Evolutionary conservation across 2,113 vertebrate genomes (phyloP).

Genomic region (Hyla sarda): DNA sequence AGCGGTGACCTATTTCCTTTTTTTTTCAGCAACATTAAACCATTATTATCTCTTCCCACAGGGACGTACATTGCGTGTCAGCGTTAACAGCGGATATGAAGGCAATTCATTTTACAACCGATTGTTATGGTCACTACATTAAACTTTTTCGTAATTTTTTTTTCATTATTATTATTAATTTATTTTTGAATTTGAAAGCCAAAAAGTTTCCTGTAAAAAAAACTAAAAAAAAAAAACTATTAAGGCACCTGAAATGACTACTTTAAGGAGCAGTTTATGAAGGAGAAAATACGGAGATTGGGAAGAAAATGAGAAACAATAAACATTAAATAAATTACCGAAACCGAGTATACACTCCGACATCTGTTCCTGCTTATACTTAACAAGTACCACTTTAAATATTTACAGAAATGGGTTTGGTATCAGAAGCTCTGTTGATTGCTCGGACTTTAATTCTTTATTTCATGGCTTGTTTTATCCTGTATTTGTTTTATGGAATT

Average conservation of each 20-base stretch:
- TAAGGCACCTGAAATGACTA: conserved; percentile 55
- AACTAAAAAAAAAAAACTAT: conserved; percentile 33
- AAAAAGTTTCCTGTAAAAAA: not conserved
- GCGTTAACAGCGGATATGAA: conserved; percentile 38
- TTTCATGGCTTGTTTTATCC: conserved; percentile 50
- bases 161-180: no score
- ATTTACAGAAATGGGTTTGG: conserved; percentile 54
- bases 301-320: conserved; percentile 51
- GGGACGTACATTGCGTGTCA: conserved; percentile 8
- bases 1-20: not conserved
- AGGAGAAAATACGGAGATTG: conserved; percentile 42
- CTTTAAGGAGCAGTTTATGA: conserved; percentile 42
- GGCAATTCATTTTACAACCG: conserved; percentile 19
- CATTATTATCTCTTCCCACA: conserved; percentile 3
- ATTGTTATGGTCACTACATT: not conserved
- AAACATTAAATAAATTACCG: conserved; percentile 58
- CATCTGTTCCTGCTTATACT: conserved; percentile 57
- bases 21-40: not conserved
- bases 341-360: conserved; percentile 33
- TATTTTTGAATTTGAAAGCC: conserved; percentile 1
- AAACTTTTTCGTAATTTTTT: not conserved
- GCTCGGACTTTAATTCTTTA: conserved; percentile 45
- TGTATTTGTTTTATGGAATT: conserved; percentile 53
- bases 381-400: conserved; percentile 61
- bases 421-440: conserved; percentile 55